Evolutionary conservation across 1,140 invertebrate genomes (phyloP).

Genomic region (Pseudachorutes palmiensis): DNA sequence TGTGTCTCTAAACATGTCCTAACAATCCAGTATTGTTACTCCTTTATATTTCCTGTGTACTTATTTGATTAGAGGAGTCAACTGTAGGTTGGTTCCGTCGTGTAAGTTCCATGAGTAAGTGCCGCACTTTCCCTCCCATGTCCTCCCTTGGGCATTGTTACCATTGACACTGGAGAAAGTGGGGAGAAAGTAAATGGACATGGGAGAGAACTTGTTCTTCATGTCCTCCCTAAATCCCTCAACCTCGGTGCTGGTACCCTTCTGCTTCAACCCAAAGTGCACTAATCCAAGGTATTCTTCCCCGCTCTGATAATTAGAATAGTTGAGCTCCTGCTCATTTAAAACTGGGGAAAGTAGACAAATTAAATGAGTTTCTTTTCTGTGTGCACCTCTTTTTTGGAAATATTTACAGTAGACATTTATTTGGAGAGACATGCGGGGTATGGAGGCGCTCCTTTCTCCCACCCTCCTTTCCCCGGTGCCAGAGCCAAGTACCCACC

Average conservation of each 20-base stretch:
- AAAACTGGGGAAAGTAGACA: not conserved
- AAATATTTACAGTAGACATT: not conserved
- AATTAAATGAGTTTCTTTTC: not conserved
- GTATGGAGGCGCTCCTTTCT: not conserved
- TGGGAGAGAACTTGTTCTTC: not conserved
- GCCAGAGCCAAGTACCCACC: not conserved
- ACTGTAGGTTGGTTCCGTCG: not conserved
- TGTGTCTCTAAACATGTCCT: too few species aligned
- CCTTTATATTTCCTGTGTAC: too few species aligned
- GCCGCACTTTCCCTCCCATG: not conserved
- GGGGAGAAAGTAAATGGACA: not conserved
- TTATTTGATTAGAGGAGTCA: too few species aligned
- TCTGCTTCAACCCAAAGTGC: too few species aligned
- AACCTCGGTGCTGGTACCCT: too few species aligned
- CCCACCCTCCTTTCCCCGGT: not conserved
- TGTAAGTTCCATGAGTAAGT: not conserved
- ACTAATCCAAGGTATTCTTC: not conserved
- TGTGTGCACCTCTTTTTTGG: too few species aligned
- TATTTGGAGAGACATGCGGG: not conserved
- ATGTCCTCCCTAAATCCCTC: too few species aligned
- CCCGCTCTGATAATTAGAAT: not conserved
- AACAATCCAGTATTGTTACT: too few species aligned
- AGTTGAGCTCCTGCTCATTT: not conserved
- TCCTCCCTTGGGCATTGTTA: not conserved
- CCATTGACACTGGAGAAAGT: not conserved